Percentiles rank a stretch among this genome's conserved stretches.
These are phyloP conservation scores for Percina caprodes DNA, from an alignment of 2,113 vertebrate species.

Conservation along the genomic window DNA sequence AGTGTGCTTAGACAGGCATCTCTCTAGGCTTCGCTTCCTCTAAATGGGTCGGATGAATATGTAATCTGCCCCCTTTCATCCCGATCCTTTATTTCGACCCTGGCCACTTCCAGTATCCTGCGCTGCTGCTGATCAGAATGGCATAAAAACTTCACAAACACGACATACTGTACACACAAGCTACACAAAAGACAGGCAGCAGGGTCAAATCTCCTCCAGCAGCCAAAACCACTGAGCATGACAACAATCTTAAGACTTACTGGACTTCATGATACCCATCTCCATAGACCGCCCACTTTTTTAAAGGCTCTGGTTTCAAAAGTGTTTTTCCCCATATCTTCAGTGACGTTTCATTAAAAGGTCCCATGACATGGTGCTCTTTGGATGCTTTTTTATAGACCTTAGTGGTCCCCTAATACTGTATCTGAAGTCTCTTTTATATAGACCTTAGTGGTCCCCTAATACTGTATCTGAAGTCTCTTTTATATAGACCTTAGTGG, in stretches of 20 bases:
- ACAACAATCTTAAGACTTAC: background rate
- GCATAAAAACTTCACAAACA: conserved; percentile 41
- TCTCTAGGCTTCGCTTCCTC: conserved; percentile 81
- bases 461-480: no score
- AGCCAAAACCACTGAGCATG: conserved; percentile 25
- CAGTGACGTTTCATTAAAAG: no score
- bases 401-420: no score
- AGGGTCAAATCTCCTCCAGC: conserved; percentile 34
- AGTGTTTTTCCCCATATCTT: no score
- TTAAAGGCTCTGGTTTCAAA: no score
- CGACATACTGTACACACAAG: conserved; percentile 22
- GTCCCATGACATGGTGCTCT: no score
- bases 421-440: no score
- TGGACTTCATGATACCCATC: conserved; percentile 3
- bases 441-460: no score
- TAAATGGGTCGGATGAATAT: conserved; percentile 81
- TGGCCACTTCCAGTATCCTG: conserved; percentile 43
- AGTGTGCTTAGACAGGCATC: conserved; percentile 59
- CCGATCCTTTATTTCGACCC: conserved; percentile 66
- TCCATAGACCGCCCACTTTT: background rate
- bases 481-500: no score
- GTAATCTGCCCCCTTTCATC: conserved; percentile 84
- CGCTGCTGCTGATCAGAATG: conserved; percentile 42
- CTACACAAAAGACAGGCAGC: conserved; percentile 38
- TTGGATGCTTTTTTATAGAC: no score